Percentiles rank a stretch among this genome's conserved stretches.
Evolutionary conservation across 2,797 vertebrate species (phyloP).

Genomic region (Adrianichthys oophorus): DNA sequence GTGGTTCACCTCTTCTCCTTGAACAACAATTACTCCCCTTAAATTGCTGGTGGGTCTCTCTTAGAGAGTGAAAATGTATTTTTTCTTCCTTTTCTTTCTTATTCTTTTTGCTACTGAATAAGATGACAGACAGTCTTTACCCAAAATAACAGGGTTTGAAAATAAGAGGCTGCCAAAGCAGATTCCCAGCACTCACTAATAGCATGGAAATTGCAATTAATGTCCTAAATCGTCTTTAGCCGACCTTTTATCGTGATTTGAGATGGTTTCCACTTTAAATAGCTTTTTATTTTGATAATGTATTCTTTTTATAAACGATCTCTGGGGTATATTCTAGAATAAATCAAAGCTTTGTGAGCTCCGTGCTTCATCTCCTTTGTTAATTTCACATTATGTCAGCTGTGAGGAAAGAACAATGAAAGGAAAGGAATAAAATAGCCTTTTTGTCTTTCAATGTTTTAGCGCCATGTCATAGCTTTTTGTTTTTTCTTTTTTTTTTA

Average conservation of each 20-base stretch:
- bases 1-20: conserved; percentile 78
- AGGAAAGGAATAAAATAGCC: conserved; percentile 30
- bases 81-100: conserved; percentile 65
- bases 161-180: conserved; percentile 96
- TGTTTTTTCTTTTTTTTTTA: neutral
- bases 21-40: conserved; percentile 93
- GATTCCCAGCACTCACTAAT: conserved; percentile 87
- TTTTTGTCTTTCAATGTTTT: conserved; percentile 27
- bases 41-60: conserved; percentile 92
- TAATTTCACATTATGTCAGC: conserved; percentile 51
- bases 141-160: conserved; percentile 97
- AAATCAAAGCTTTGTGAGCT: conserved; percentile 62
- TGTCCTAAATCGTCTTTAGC: conserved; percentile 94
- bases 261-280: conserved; percentile 85
- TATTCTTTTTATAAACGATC: conserved; percentile 85
- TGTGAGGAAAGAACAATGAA: conserved; percentile 19
- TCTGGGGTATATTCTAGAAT: conserved; percentile 65
- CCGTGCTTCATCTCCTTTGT: conserved; percentile 52
- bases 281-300: conserved; percentile 85
- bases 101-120: conserved; percentile 71
- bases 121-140: conserved; percentile 95
- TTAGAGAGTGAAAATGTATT: conserved; percentile 85
- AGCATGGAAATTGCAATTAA: conserved; percentile 95
- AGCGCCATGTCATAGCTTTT: conserved; percentile 3
- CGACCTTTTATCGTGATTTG: conserved; percentile 86